A percentile compares a stretch with the other conserved stretches of the same genome.
phyloP scores from a whole-genome alignment of 1,140 invertebrate species.

The Drosophila cardini region DNA sequence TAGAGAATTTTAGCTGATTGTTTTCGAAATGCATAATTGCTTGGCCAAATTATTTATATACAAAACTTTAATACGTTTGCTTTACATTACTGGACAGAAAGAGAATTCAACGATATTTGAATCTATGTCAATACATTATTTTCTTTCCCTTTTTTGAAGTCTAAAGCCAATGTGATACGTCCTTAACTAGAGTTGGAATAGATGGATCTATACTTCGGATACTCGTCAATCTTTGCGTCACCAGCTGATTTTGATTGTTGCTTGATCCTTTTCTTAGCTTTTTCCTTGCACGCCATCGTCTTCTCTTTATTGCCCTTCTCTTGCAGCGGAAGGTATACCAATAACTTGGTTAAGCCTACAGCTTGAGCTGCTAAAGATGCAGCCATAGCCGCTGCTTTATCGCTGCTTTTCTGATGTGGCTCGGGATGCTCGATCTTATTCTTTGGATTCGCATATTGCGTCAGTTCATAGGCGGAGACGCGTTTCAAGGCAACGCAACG shows the following conservation, averaged over 20 bases:
- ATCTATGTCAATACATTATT: not conserved
- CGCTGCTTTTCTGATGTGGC: not conserved
- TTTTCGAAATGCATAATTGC: conserved; percentile 21
- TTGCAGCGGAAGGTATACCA: not conserved
- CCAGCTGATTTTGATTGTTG: not conserved
- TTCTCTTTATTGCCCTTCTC: not conserved
- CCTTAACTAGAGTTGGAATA: not conserved
- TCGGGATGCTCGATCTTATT: not conserved
- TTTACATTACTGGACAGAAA: conserved; percentile 25
- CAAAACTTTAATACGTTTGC: conserved; percentile 5
- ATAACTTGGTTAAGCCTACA: not conserved
- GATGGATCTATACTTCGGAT: not conserved
- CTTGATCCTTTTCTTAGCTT: not conserved
- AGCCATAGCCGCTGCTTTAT: not conserved
- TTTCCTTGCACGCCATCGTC: not conserved
- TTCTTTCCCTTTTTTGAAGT: conserved; percentile 7
- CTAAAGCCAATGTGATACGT: conserved; percentile 3
- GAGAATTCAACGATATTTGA: not conserved
- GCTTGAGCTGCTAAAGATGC: conserved; percentile 16
- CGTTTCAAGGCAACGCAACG: conserved; percentile 52
- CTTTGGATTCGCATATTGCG: not conserved
- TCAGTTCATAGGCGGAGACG: conserved; percentile 32
- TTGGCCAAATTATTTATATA: conserved; percentile 18
- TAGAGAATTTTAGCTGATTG: conserved; percentile 29
- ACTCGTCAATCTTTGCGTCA: not conserved